phyloP scores from a whole-genome alignment of 2,888 invertebrate genomes.

The Meta bourneti region DNA sequence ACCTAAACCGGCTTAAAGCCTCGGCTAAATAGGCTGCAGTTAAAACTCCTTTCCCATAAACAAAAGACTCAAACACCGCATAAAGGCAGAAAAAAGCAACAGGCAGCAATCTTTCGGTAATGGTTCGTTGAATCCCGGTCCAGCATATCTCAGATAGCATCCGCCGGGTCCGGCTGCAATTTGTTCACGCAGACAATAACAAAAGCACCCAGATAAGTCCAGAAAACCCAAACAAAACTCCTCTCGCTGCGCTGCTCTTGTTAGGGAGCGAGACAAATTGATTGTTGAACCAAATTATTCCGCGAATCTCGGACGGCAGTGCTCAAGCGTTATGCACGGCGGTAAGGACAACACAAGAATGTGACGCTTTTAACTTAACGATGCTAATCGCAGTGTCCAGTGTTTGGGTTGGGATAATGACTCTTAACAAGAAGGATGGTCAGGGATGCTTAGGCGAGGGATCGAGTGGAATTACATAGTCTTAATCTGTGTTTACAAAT shows the following conservation, averaged over 20 bases:
- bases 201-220: neutral
- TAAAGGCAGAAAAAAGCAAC: no score
- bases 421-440: slow-evolving; percentile 14
- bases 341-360: slow-evolving; percentile 13
- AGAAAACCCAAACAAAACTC: slow-evolving; percentile 4
- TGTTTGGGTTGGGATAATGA: neutral
- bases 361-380: neutral
- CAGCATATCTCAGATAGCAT: no score
- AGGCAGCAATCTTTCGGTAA: neutral
- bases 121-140: neutral
- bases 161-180: neutral
- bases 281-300: slow-evolving; percentile 8
- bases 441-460: no score
- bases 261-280: slow-evolving; percentile 11
- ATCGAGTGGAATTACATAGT: neutral
- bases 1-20: neutral
- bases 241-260: neutral
- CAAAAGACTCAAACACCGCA: neutral
- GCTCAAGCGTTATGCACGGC: neutral
- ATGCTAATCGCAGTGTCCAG: neutral
- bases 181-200: neutral
- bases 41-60: neutral
- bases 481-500: neutral
- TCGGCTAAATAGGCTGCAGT: neutral
- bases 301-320: neutral